Percentiles rank a stretch among this genome's conserved stretches.
These are phyloP conservation scores for Sebastes minor DNA, from an alignment of 2,797 vertebrate genomes.

Conservation along the genomic window DNA sequence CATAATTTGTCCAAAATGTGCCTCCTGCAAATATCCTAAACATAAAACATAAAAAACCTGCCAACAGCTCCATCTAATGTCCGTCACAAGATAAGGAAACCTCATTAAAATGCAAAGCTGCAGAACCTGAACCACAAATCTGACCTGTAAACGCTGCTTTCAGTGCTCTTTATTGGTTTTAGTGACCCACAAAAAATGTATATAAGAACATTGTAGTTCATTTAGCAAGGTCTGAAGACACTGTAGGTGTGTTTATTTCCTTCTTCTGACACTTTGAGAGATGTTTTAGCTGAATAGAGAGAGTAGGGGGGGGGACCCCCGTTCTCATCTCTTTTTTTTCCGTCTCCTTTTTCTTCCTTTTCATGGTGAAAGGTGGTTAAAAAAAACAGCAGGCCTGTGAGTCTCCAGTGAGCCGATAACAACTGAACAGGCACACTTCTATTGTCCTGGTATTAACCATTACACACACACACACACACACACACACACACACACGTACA, in stretches of 20 bases:
- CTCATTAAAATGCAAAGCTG: not conserved
- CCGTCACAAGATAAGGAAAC: not conserved
- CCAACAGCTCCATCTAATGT: not conserved
- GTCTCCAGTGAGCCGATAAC: constrained; percentile 62
- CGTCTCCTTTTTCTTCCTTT: constrained; percentile 25
- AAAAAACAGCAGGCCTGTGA: constrained; percentile 47
- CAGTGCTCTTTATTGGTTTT: not conserved
- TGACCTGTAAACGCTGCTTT: not conserved
- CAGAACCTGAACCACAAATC: not conserved
- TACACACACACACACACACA: constrained; percentile 18
- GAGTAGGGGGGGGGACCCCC: not conserved
- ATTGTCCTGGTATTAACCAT: constrained; percentile 69
- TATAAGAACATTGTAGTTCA: not conserved
- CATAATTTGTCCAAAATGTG: not conserved
- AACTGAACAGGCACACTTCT: constrained; percentile 69
- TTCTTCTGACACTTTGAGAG: not conserved
- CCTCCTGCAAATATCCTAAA: not conserved
- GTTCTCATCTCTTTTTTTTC: constrained; percentile 26
- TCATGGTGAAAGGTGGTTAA: constrained; percentile 36
- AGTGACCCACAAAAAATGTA: not conserved
- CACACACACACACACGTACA: not conserved
- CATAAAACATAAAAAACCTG: not conserved
- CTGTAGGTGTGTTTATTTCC: not conserved
- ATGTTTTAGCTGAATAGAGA: not conserved
- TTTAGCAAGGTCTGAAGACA: not conserved